A percentile compares a stretch with the other conserved stretches of the same genome.
These are phyloP conservation scores for Argyresthia goedartella DNA, from an alignment of 2,888 invertebrate species.

Conservation along the genomic window DNA sequence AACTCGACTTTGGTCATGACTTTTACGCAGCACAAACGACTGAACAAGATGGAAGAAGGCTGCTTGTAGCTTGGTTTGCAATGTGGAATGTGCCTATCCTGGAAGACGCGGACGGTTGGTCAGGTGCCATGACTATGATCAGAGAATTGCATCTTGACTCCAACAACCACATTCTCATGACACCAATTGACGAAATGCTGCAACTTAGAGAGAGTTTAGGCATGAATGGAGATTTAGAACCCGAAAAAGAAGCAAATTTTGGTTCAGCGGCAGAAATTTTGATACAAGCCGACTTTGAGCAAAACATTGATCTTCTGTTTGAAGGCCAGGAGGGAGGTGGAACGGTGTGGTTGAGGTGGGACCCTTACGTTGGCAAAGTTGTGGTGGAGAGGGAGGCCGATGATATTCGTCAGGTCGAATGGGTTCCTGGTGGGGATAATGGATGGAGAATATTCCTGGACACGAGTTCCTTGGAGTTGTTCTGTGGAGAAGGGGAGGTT, in stretches of 20 bases:
- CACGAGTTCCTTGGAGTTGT: slow-evolving; percentile 51
- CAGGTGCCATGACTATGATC: slow-evolving; percentile 49
- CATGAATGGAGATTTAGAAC: slow-evolving; percentile 22
- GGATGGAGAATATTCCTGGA: slow-evolving; percentile 50
- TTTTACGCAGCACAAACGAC: slow-evolving; percentile 59
- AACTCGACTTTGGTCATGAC: slow-evolving; percentile 58
- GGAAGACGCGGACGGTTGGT: slow-evolving; percentile 55
- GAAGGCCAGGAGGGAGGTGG: slow-evolving; percentile 40
- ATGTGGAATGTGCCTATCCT: slow-evolving; percentile 52
- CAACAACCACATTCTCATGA: slow-evolving; percentile 35
- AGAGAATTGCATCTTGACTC: slow-evolving; percentile 40
- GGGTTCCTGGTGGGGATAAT: slow-evolving; percentile 32
- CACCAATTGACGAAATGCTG: slow-evolving; percentile 36
- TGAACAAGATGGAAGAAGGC: slow-evolving; percentile 40
- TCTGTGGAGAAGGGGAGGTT: slow-evolving; percentile 59
- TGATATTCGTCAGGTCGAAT: slow-evolving; percentile 49
- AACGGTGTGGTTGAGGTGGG: slow-evolving; percentile 17
- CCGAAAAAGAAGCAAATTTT: slow-evolving; percentile 23
- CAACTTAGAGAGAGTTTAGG: slow-evolving; percentile 27
- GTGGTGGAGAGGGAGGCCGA: slow-evolving; percentile 37
- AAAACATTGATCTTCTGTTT: slow-evolving; percentile 32
- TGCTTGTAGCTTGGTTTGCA: slow-evolving; percentile 51
- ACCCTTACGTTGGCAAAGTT: slow-evolving; percentile 28
- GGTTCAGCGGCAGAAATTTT: slow-evolving; percentile 43
- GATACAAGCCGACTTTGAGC: slow-evolving; percentile 27